Evolutionary conservation across 2,797 vertebrate species (phyloP), one percentile per base, ranked within the genome.

Genomic region (Danio jaintianensis): DNA sequence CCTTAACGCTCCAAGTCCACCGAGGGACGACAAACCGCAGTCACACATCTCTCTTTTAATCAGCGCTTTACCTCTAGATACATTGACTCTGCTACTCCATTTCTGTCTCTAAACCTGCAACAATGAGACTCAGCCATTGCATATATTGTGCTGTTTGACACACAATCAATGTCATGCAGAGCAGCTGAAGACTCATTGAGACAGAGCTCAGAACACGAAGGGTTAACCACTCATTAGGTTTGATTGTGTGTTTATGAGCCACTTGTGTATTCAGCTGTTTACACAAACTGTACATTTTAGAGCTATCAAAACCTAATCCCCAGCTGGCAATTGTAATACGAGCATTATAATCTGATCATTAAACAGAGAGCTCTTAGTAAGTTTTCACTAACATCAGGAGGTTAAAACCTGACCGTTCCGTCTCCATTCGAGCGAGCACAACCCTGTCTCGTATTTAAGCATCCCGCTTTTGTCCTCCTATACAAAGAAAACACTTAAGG

Each of bases 81-180:
- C 96, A 95, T 95, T 97, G 95, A 96, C 95, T 86, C 90, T 83
- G 90, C 82, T 64, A 79, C 91, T 90, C 93, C 90, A 95, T 94
- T 94, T 84, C 67, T 55, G 15, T 85, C 83, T 87, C 90, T 89
- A 91, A 93, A 88, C 67, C 90, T 93, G 93, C 93, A 95, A 96
- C 95, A 96, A 96, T 97, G 96, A 97, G 93, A 91, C 91, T 91
- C 93, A 93, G 94, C 95, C 94, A 95, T 96, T 95, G 95, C 95
- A 96, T 94, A 29, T 29, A 93, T 94, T 94, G 91, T 95, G 93
- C 95, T 94, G 95, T 94, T 95, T 95, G 91, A 90, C 95, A 96
- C 96, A 97, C 95, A 94, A 95, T 96, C 92, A 92, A 94, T 94
- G 93, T 95, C 66, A 43, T 15, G 68, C 69, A 74, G 68, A 75